Evolutionary conservation across 2,113 vertebrate genomes (phyloP).

Genomic region (Mobula hypostoma): DNA sequence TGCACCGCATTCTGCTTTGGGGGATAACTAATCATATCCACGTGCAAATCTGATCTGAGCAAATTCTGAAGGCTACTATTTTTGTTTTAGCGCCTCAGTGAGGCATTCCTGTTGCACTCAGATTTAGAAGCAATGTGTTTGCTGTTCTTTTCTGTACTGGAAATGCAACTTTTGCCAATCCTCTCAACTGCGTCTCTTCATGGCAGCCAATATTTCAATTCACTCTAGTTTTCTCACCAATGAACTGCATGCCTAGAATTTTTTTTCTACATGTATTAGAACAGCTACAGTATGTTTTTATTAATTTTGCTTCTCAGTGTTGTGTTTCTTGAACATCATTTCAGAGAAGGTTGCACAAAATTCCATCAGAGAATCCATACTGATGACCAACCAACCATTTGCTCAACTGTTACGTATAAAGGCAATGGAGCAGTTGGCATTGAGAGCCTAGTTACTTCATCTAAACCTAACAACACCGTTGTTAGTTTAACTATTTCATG

Average conservation of each 20-base stretch:
- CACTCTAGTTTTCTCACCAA: not conserved
- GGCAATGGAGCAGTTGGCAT: not conserved
- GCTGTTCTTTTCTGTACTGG: not conserved
- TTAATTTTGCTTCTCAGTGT: not conserved
- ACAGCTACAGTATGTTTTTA: not conserved
- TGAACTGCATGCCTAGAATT: not conserved
- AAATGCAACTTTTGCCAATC: not conserved
- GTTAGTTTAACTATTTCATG: not conserved
- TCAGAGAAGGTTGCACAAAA: not conserved
- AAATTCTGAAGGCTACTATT: slow-evolving; percentile 19
- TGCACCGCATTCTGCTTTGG: not conserved
- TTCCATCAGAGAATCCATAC: not conserved
- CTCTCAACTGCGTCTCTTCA: not conserved
- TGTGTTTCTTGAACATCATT: not conserved
- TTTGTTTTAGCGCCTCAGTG: not conserved
- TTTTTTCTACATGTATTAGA: not conserved
- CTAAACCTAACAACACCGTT: not conserved
- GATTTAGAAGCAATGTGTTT: not conserved
- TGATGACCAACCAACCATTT: not conserved
- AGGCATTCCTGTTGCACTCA: not conserved
- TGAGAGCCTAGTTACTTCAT: not conserved
- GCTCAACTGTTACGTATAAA: not conserved
- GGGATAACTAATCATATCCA: not conserved
- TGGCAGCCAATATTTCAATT: not conserved
- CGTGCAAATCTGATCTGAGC: slow-evolving; percentile 17